A percentile compares a stretch with the other conserved stretches of the same genome.
These are phyloP conservation scores for Malachius bipustulatus DNA, from an alignment of 2,888 invertebrate species.

Conservation along the genomic window DNA sequence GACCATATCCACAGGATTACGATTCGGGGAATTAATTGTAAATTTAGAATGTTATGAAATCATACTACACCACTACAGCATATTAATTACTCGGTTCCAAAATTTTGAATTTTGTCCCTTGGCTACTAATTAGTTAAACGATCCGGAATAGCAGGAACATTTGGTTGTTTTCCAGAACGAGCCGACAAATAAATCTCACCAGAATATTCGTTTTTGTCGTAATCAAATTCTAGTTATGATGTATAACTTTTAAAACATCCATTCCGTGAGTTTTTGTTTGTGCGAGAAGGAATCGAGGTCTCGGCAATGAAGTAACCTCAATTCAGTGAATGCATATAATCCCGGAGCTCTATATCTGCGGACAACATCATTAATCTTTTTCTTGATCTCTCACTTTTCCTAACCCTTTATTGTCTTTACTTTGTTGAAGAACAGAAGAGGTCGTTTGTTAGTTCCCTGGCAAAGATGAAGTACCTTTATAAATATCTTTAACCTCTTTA, in stretches of 20 bases:
- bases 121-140: neutral
- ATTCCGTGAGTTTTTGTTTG: constrained; percentile 1
- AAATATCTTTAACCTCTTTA: too few species aligned
- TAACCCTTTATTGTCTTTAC: constrained; percentile 1
- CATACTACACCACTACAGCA: too few species aligned
- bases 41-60: too few species aligned
- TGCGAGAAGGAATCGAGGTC: neutral
- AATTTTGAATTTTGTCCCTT: neutral
- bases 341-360: neutral
- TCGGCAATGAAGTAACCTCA: too few species aligned
- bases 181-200: neutral
- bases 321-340: too few species aligned
- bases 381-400: constrained; percentile 5
- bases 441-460: neutral
- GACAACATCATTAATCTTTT: neutral
- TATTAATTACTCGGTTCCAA: too few species aligned
- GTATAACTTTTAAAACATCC: constrained; percentile 3
- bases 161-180: neutral
- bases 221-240: constrained; percentile 1
- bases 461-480: too few species aligned
- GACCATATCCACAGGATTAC: too few species aligned
- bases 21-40: too few species aligned
- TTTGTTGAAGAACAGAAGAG: neutral
- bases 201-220: neutral
- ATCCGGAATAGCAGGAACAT: constrained; percentile 1